Evolutionary conservation across 2,113 vertebrate species (phyloP), one percentile per base, ranked within the genome.

Genomic region (Lasiurus borealis): DNA sequence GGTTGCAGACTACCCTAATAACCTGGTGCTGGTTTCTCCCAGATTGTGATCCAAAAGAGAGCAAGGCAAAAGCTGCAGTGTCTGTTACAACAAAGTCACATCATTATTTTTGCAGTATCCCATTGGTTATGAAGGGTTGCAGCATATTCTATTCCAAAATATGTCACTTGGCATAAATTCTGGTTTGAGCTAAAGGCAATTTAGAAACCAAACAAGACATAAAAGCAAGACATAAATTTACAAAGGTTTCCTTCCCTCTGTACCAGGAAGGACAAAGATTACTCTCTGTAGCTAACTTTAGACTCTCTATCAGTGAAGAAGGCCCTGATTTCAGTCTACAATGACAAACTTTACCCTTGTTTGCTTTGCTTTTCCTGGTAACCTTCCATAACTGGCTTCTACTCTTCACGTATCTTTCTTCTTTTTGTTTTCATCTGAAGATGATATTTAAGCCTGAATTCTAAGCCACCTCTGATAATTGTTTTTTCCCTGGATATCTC

Each of bases 161-260:
- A 40, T 6, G 31, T 40, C 48, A 31, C 59, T 90, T 84, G 31
- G 40, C 36, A 48, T 69, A 75, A 89, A 31, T 54, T 85, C 46
- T 23, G 31, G 59, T 77, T 90, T 48, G 36, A 84, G 48, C 59
- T 76, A 50, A 84, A 77, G 86, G 54, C 81, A 80, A 16, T n/a
- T 72, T 57, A 71, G 75, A 85, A 48, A 27, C 21, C 34, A 23
- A 31, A 44, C 29, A 72, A 44, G 69, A 78, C 88, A 8, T 8
- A 54, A 73, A 44, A 71, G 66, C 44, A 44, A 54, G 69, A 57
- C 16, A 73, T 84, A 90, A 44, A 90, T 86, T 85, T 91, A 46
- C 18, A 78, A n/a, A 69, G 29, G 19, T 94, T 48, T 89, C 10
- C 25, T 46, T 31, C 2, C 9, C 9, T 77, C 46, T 73, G n/a